Evolutionary conservation across 2,797 vertebrate genomes (phyloP), one percentile per base, ranked within the genome.

Genomic region (Acanthis flammea): DNA sequence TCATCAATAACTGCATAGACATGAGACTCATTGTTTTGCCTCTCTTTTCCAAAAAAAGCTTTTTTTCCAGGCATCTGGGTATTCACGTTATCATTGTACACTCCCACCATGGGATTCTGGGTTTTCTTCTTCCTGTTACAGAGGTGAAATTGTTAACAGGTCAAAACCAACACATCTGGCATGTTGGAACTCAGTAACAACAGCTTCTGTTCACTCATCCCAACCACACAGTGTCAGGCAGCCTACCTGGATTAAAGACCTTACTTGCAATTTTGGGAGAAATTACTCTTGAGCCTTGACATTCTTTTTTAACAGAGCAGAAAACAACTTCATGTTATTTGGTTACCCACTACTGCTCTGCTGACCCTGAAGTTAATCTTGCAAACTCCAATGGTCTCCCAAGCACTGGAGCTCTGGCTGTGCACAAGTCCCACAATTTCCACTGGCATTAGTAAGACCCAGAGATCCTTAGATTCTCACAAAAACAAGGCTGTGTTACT

Each of bases 1-100:
- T 99, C 99, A 1, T 99, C 99, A 19, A 99, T 99, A 90, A 98
- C 98, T 4, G 97, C 98, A 22, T 99, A 99, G 68, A 99, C 96
- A 10, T 99, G 99, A 19, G 99, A 99, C 2, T 99, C 99, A 0
- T 98, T 99, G 22, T 98, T 97, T 6, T 98, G 97, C 12, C 98
- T 98, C 6, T 50, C 83, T 95, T 99, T 99, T 45, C 91, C 73
- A 60, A 99, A 99, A 45, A 97, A 92, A 3, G 57, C 68, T 24
- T 98, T 97, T 42, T 89, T 97, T 4, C 96, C 95, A 0, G 98
- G 98, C 42, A 97, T 86, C 93, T 98, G 98, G 31, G 98, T 98
- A 15, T 97, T 98, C 84, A 98, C 96, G 4, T 98, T 98, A 47
- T 97, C 62, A 3, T 99, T 98, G 96, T 98, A 99, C 94, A 99